A percentile compares a stretch with the other conserved stretches of the same genome.
These are phyloP conservation scores for Peromyscus melanophrys DNA, from an alignment of 2,797 vertebrate species.

Conservation along the genomic window DNA sequence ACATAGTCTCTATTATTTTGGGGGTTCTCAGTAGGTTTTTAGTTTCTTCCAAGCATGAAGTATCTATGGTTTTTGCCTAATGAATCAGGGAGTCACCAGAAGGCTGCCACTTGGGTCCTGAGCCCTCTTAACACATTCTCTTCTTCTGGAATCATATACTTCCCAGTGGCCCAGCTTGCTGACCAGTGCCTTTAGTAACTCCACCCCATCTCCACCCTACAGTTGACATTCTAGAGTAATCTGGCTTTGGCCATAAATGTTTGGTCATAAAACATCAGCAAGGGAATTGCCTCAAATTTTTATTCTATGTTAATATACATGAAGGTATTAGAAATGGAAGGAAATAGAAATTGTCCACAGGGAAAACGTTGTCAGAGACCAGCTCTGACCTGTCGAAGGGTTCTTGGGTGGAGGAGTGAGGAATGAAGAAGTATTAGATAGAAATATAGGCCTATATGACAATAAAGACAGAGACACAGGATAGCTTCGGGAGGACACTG, in stretches of 20 bases:
- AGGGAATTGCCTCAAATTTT: constrained; percentile 55
- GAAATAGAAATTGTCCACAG: background rate
- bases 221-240: background rate
- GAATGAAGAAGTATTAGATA: too few relatives aligned
- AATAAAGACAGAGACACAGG: too few relatives aligned
- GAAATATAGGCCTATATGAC: too few relatives aligned
- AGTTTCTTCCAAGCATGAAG: background rate
- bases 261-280: constrained; percentile 39
- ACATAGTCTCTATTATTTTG: background rate
- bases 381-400: too few relatives aligned
- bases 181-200: background rate
- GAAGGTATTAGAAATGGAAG: background rate
- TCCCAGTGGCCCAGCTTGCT: background rate
- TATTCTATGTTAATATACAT: background rate
- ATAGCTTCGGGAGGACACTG: too few relatives aligned
- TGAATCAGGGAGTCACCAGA: background rate
- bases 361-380: background rate
- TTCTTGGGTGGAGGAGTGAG: too few relatives aligned
- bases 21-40: background rate
- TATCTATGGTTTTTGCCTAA: background rate
- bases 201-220: background rate
- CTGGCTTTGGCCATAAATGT: constrained; percentile 69
- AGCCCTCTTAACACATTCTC: background rate
- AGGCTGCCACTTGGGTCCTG: background rate
- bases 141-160: background rate